A percentile compares a stretch with the other conserved stretches of the same genome.
Evolutionary conservation across 2,888 invertebrate species (phyloP).

Genomic region (Temnothorax unifasciatus): DNA sequence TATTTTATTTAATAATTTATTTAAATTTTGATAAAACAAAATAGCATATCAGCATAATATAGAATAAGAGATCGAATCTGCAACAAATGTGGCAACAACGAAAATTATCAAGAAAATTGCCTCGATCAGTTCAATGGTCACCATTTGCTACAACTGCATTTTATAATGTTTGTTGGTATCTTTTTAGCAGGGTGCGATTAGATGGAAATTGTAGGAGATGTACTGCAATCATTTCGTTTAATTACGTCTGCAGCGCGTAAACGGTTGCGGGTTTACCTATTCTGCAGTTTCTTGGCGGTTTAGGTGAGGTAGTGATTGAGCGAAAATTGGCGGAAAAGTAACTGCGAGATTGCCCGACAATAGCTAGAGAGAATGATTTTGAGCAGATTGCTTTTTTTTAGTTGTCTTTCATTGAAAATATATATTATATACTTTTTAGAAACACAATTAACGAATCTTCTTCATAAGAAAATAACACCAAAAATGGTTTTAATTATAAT

Average conservation of each 20-base stretch:
- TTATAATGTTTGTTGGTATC: slow-evolving; percentile 46
- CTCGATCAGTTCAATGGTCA: slow-evolving; percentile 29
- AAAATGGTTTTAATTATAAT: not conserved
- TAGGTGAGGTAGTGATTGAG: slow-evolving; percentile 48
- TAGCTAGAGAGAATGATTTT: not conserved
- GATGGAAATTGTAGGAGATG: slow-evolving; percentile 62
- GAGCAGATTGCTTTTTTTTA: not conserved
- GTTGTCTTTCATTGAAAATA: not conserved
- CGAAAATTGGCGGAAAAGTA: slow-evolving; percentile 62
- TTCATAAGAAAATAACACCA: not conserved
- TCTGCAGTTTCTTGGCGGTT: slow-evolving; percentile 51
- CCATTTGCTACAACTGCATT: slow-evolving; percentile 33
- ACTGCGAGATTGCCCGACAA: slow-evolving; percentile 17
- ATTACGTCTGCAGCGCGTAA: slow-evolving; percentile 57
- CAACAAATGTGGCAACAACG: slow-evolving; percentile 1
- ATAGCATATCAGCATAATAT: not conserved
- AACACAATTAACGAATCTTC: not conserved
- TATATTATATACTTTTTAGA: not conserved
- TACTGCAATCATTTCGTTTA: slow-evolving; percentile 60
- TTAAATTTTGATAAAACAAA: not conserved
- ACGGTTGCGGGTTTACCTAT: slow-evolving; percentile 53
- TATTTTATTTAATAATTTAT: slow-evolving; percentile 4
- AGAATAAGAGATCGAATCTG: not conserved
- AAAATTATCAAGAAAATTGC: slow-evolving; percentile 3
- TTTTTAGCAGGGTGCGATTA: slow-evolving; percentile 57